These are phyloP conservation scores for Hydrotaea cyrtoneurina DNA, from an alignment of 2,888 invertebrate genomes.

Conservation along the genomic window DNA sequence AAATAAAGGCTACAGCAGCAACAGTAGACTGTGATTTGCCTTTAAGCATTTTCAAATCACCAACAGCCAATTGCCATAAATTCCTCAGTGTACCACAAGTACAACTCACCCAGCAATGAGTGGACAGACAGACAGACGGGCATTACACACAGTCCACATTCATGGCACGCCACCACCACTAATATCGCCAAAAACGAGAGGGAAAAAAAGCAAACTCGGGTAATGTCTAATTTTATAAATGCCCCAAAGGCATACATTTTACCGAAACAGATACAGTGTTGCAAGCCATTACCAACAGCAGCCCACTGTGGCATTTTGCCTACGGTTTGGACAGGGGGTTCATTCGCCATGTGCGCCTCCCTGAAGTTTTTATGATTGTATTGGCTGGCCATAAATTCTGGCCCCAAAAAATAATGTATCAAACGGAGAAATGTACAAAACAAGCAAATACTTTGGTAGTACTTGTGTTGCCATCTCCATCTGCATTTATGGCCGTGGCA, in stretches of 20 bases:
- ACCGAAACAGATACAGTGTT: conserved; percentile 22
- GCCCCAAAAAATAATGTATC: conserved; percentile 24
- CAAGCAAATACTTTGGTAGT: background rate
- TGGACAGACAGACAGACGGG: conserved; percentile 6
- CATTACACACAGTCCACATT: background rate
- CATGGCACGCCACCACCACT: too few relatives aligned
- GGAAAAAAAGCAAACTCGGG: conserved; percentile 1
- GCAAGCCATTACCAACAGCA: conserved; percentile 12
- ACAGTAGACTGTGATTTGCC: conserved; percentile 57
- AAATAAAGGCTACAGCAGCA: conserved; percentile 13
- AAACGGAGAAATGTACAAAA: conserved; percentile 8
- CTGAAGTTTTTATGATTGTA: conserved; percentile 32
- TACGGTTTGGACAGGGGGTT: background rate
- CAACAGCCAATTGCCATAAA: conserved; percentile 66
- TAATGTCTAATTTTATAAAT: conserved; percentile 63
- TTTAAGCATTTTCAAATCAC: conserved; percentile 61
- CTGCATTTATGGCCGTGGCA: background rate
- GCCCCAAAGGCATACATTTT: conserved; percentile 50
- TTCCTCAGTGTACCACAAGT: conserved; percentile 37
- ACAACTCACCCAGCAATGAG: background rate
- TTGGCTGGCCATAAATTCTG: conserved; percentile 36
- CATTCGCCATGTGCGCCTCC: background rate
- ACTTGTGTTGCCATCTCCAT: background rate
- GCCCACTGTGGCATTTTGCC: background rate
- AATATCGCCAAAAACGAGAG: background rate